Conservation (phyloP, 2,797 vertebrate genomes). For the Crenichthys baileyi region DNA sequence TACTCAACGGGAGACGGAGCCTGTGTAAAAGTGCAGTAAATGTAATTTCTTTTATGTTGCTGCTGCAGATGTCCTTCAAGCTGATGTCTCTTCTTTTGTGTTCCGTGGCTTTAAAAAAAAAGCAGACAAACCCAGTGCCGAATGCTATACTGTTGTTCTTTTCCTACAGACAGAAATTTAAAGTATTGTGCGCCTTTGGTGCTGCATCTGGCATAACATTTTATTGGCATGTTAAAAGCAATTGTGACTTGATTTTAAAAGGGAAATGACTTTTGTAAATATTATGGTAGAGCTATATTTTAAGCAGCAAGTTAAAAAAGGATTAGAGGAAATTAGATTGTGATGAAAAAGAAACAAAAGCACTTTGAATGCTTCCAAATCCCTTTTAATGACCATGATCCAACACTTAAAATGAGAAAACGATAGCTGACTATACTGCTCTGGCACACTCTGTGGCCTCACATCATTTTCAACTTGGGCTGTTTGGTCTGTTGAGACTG, state of each 20-base stretch:
- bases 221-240: conserved; percentile 18
- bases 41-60: conserved; percentile 49
- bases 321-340: conserved; percentile 62
- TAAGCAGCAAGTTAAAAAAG: conserved; percentile 32
- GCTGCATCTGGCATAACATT: conserved; percentile 22
- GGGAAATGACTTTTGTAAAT: conserved; percentile 21
- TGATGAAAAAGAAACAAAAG: conserved; percentile 38
- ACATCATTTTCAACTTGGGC: conserved; percentile 44
- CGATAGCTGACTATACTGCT: conserved; percentile 22
- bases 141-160: conserved; percentile 35
- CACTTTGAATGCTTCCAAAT: conserved; percentile 52
- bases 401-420: conserved; percentile 10
- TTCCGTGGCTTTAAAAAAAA: conserved; percentile 28
- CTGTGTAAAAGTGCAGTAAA: conserved; percentile 38
- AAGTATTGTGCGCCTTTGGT: conserved; percentile 26
- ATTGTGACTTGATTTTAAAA: conserved; percentile 19
- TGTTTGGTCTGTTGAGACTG: conserved; percentile 42
- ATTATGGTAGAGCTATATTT: conserved; percentile 22
- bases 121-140: conserved; percentile 32
- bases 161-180: conserved; percentile 36
- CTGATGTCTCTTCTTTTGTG: conserved; percentile 44
- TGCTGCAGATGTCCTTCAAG: conserved; percentile 54
- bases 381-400: conserved; percentile 35
- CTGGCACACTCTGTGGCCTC: conserved; percentile 21
- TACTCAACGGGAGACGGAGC: conserved; percentile 42